phyloP scores from a whole-genome alignment of 64 coral and sea anemone genomes.

The Pocillopora verrucosa region DNA sequence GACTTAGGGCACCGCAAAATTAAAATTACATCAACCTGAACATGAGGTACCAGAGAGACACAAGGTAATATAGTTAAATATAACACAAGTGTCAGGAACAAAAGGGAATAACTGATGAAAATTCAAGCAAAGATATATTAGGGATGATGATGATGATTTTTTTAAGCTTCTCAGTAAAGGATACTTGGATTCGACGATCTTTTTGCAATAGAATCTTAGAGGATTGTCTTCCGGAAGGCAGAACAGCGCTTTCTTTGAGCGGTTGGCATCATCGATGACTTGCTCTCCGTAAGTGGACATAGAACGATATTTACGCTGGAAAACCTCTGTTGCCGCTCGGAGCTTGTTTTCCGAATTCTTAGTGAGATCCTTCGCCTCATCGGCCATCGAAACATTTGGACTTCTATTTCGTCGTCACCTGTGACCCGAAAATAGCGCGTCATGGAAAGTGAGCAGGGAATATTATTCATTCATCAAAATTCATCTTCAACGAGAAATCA shows the following conservation, averaged over 20 bases:
- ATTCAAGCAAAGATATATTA: slow-evolving; percentile 8
- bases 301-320: slow-evolving; percentile 80
- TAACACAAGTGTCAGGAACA: slow-evolving; percentile 26
- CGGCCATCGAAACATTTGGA: slow-evolving; percentile 84
- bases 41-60: background rate
- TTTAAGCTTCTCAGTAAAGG: slow-evolving; percentile 48
- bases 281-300: slow-evolving; percentile 79
- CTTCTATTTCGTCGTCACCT: slow-evolving; percentile 18
- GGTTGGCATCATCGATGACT: slow-evolving; percentile 57
- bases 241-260: slow-evolving; percentile 80
- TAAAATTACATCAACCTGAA: background rate
- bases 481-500: slow-evolving; percentile 43
- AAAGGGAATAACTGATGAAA: slow-evolving; percentile 21
- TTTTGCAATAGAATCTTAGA: slow-evolving; percentile 85
- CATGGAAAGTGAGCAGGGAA: slow-evolving; percentile 48
- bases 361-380: slow-evolving; percentile 51
- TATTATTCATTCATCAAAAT: slow-evolving; percentile 39
- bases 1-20: slow-evolving; percentile 4
- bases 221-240: slow-evolving; percentile 78
- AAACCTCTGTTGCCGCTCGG: slow-evolving; percentile 63
- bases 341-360: slow-evolving; percentile 64
- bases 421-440: slow-evolving; percentile 10
- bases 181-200: slow-evolving; percentile 96
- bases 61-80: slow-evolving; percentile 40
- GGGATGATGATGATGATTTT: slow-evolving; percentile 15